Base-by-base conservation (phyloP, 2,113 vertebrate genomes). In the Apteryx owenii region DNA sequence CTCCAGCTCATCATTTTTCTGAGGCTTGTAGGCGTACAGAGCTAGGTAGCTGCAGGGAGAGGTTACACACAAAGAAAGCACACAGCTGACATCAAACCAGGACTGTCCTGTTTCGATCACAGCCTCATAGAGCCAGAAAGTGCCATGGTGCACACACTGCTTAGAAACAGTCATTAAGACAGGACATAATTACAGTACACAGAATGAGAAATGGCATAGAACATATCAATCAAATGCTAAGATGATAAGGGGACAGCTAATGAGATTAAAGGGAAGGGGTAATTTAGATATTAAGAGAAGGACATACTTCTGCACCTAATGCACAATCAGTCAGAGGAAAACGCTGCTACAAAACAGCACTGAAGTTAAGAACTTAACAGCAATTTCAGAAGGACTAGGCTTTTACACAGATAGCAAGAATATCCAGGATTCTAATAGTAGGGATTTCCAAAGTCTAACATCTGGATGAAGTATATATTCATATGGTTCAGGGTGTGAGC, bases 1-100 rank as follows among this genome's bases (percentile, higher is more conserved):
- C 94, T 99, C 99, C 91, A 99, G 98, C 97, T 99, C 99, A 0
- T 99, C 99, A 0, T 98, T 99, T 98, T 99, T 99, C 98, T 99
- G 99, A 38, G 99, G 99, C 94, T 99, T 99, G 97, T 99, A 99
- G 85, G 99, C 99, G 1, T 99, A 99, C 33, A 99, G 98, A 13
- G 99, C 99, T 98, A 99, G 97, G 97, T 99, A 99, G 93, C 97
- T 98, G 95, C 6, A 5, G 79, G 83, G 54, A 93, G 70, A 95
- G 56, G 61, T 66, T 19, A 90, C 80, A 93, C 42, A 83, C 36
- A 66, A 44, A 83, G 10, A 91, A 81, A 90, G 18, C 42, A 80
- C 50, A 81, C 13, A 61, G 65, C 2, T 85, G 64, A 33, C 2
- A 5, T 69, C 79, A 84, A 5, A 19, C 46, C 81, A 48, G 2